Percentiles rank a stretch among this genome's conserved stretches.
Conservation (phyloP, 2,888 invertebrate species). For the Octodonta nipae region DNA sequence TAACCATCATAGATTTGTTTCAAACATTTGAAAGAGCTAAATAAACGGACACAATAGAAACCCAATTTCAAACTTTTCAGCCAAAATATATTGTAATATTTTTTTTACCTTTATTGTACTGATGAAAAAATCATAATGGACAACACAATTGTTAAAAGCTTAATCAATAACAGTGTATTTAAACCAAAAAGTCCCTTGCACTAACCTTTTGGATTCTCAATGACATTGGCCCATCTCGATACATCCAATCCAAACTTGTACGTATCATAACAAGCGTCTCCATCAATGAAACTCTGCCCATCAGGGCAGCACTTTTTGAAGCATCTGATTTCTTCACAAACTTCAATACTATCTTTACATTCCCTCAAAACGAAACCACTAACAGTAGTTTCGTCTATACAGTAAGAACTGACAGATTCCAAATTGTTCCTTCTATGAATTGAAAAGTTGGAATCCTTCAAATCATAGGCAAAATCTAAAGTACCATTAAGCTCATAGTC, state of each 20-base stretch:
- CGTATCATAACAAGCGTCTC: constrained; percentile 20
- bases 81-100: too few species aligned
- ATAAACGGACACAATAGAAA: too few species aligned
- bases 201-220: constrained; percentile 21
- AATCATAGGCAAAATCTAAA: constrained; percentile 1
- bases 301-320: constrained; percentile 44
- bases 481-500: constrained; percentile 12
- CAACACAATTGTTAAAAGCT: too few species aligned
- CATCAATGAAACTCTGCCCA: constrained; percentile 37
- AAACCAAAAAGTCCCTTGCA: too few species aligned
- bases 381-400: constrained; percentile 17
- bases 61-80: too few species aligned
- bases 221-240: constrained; percentile 10
- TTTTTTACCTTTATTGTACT: too few species aligned
- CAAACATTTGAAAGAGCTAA: too few species aligned
- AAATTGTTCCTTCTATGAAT: constrained; percentile 1
- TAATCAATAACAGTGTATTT: too few species aligned
- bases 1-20: too few species aligned
- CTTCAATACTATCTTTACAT: constrained; percentile 17
- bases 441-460: constrained; percentile 3
- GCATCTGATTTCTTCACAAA: constrained; percentile 26
- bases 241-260: constrained; percentile 23
- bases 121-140: too few species aligned
- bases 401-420: constrained; percentile 7
- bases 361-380: constrained; percentile 17